Conservation (phyloP, 1,140 invertebrate genomes). For the Acyrthosiphon pisum region DNA sequence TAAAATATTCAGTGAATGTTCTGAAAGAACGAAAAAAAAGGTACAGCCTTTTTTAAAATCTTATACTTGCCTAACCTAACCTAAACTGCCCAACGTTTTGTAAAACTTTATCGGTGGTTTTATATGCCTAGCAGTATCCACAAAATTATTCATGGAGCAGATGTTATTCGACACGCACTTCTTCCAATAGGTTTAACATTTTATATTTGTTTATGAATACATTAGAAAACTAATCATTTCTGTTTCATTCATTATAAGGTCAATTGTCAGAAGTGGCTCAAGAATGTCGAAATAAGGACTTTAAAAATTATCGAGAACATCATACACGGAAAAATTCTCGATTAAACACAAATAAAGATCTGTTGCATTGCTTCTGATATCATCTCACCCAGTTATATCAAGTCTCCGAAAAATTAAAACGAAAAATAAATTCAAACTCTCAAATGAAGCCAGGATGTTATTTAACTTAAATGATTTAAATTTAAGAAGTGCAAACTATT, state of each 20-base stretch:
- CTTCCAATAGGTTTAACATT: too few species aligned
- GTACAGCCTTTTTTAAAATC: too few species aligned
- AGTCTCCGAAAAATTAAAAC: background rate
- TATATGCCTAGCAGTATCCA: background rate
- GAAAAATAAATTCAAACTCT: too few species aligned
- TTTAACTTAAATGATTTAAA: too few species aligned
- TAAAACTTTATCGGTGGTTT: background rate
- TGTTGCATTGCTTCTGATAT: background rate
- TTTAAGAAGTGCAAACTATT: too few species aligned
- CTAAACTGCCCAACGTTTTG: background rate
- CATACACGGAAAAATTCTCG: background rate
- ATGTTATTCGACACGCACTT: background rate
- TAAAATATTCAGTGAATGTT: too few species aligned
- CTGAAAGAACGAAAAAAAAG: too few species aligned
- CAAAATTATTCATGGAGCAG: background rate
- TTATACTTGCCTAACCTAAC: too few species aligned
- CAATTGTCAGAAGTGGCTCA: background rate
- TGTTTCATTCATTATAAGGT: background rate
- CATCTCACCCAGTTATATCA: background rate
- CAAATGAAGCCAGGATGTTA: too few species aligned
- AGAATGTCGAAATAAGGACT: too few species aligned
- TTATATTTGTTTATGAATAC: too few species aligned
- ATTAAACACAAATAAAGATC: slow-evolving; percentile 20
- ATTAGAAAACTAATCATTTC: too few species aligned
- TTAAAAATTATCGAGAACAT: background rate